Evolutionary conservation across 2,113 vertebrate species (phyloP), one percentile per base, ranked within the genome.

Genomic region (Cyanoliseus patagonus): DNA sequence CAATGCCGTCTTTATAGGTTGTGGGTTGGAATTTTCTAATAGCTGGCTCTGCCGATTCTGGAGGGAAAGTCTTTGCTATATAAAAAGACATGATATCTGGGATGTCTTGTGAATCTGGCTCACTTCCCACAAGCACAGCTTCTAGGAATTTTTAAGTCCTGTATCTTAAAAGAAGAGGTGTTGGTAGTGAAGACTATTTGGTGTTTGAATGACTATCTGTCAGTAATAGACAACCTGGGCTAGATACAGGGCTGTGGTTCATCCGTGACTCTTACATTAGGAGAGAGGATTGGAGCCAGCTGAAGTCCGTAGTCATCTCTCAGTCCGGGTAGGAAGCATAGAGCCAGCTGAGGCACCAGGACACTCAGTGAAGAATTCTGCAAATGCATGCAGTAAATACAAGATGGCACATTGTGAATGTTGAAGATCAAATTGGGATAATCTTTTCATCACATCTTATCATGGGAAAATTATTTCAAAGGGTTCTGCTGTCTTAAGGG

Each of bases 381-480:
- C 27, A 78, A 30, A 74, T 53, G 9, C 41, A 57, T 33, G 44
- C 25, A 73, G 52, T 23, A 57, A 90, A 55, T 51, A 61, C 30
- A 68, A 30, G 47, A 83, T 79, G 19, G 14, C 59, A 22, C 33
- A 47, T 31, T 83, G 42, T 66, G 63, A 66, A 79, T 23, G 41
- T 18, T 77, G 75, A 83, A 63, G 39, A 77, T 73, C 67, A 73
- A 88, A 92, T 39, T 44, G 3, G 62, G 18, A 31, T 77, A 44
- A 47, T 53, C 83, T 92, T 93, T 90, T 80, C 12, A 77, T 81
- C 49, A 13, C 23, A 18, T 74, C 31, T 80, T 90, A 59, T 87
- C 75, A 79, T 83, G 44, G 88, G 59, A 91, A 94, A 90, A 88
- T 67, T 11, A 74, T 88, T 93, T 92, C 67, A 93, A 67, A 88